phyloP scores from a whole-genome alignment of 1,140 invertebrate species.

The Melitaea cinxia region DNA sequence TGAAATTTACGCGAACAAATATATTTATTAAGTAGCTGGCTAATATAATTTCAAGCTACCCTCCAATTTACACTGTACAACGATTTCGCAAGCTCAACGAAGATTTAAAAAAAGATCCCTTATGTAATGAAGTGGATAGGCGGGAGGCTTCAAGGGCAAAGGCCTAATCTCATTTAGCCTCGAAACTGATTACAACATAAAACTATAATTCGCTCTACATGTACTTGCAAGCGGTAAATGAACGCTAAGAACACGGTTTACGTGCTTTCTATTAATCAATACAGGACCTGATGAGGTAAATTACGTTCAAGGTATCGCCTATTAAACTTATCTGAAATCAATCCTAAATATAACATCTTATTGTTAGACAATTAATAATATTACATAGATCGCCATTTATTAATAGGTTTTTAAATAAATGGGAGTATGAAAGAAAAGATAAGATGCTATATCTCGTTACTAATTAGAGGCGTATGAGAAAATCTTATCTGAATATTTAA shows the following conservation, averaged over 20 bases:
- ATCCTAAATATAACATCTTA: too few species aligned
- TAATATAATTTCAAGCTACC: background rate
- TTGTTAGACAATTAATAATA: too few species aligned
- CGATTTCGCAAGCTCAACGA: background rate
- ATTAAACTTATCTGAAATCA: too few species aligned
- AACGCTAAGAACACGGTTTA: background rate
- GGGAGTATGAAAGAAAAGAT: too few species aligned
- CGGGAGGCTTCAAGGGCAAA: constrained; percentile 20
- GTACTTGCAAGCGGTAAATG: constrained; percentile 7
- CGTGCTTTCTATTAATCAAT: background rate
- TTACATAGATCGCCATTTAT: too few species aligned
- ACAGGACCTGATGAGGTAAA: background rate
- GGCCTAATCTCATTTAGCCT: constrained; percentile 28
- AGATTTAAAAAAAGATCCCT: constrained; percentile 9
- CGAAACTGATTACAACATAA: constrained; percentile 26
- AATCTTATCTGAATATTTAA: background rate
- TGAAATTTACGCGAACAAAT: too few species aligned
- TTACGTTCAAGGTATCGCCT: too few species aligned
- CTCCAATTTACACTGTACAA: background rate
- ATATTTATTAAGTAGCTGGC: too few species aligned
- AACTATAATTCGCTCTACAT: constrained; percentile 19
- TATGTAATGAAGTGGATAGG: constrained; percentile 24
- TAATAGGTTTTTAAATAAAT: too few species aligned
- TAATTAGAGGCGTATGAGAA: background rate
- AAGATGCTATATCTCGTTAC: background rate